Percentiles rank a stretch among this genome's conserved stretches.
Conservation (phyloP, 2,113 vertebrate genomes). For the Trichomycterus rosablanca region DNA sequence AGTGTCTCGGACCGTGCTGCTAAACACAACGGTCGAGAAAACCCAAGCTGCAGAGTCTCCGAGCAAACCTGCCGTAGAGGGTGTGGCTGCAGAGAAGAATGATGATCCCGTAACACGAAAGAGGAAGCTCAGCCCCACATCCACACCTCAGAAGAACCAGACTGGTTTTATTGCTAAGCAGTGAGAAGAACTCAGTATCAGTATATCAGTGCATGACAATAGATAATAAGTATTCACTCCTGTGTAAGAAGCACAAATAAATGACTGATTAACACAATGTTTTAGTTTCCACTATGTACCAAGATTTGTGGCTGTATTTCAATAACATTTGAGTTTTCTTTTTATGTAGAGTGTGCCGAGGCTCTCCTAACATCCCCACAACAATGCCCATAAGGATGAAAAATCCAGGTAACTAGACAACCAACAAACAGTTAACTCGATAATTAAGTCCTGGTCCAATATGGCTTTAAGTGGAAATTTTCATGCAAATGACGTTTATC, state of each 20-base stretch:
- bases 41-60: not conserved
- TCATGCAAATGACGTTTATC: too few relatives aligned
- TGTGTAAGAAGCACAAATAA: not conserved
- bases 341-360: constrained; percentile 54
- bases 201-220: too few relatives aligned
- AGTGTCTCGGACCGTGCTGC: not conserved
- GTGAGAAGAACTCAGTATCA: constrained; percentile 52
- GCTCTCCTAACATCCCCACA: constrained; percentile 14
- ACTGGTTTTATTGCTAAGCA: constrained; percentile 52
- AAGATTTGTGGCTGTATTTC: not conserved
- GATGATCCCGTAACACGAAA: not conserved
- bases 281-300: too few relatives aligned
- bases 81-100: not conserved
- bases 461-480: too few relatives aligned
- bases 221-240: not conserved
- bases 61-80: not conserved
- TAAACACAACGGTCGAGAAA: too few relatives aligned
- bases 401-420: constrained; percentile 54
- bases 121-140: constrained; percentile 9
- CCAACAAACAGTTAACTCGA: too few relatives aligned
- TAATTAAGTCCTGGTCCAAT: too few relatives aligned
- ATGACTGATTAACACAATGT: not conserved
- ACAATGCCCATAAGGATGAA: constrained; percentile 16
- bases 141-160: constrained; percentile 16
- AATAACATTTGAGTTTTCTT: constrained; percentile 27